These are phyloP conservation scores for Xiphophorus birchmanni DNA, from an alignment of 2,797 vertebrate genomes.

Conservation along the genomic window DNA sequence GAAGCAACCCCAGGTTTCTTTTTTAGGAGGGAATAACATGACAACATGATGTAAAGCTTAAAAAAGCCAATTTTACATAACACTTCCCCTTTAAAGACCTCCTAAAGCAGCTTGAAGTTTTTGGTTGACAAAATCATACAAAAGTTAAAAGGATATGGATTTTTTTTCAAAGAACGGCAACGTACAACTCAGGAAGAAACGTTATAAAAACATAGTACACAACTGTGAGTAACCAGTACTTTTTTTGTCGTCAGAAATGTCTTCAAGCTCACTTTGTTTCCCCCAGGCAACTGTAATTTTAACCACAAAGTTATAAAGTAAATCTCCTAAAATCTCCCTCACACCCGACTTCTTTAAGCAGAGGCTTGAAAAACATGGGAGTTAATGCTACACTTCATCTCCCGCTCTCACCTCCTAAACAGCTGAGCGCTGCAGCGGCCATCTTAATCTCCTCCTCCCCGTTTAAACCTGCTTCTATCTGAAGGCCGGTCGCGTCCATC, in stretches of 20 bases:
- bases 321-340: slow-evolving; percentile 21
- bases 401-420: slow-evolving; percentile 66
- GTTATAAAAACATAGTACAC: neutral
- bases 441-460: slow-evolving; percentile 48
- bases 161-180: neutral
- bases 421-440: slow-evolving; percentile 53
- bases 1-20: too few relatives aligned
- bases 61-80: too few relatives aligned
- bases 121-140: neutral
- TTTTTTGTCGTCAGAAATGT: neutral
- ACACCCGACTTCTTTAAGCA: slow-evolving; percentile 19
- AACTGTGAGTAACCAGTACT: neutral
- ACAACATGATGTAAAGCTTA: too few relatives aligned
- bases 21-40: too few relatives aligned
- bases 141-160: neutral
- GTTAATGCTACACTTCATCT: slow-evolving; percentile 67
- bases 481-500: slow-evolving; percentile 53
- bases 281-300: slow-evolving; percentile 13
- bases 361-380: slow-evolving; percentile 45
- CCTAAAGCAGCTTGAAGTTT: neutral
- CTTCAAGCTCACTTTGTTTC: neutral
- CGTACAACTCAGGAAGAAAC: neutral
- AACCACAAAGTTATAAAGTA: slow-evolving; percentile 36
- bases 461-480: slow-evolving; percentile 59
- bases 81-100: neutral